phyloP scores from a whole-genome alignment of 2,797 vertebrate species.

The Delichon dasypus region DNA sequence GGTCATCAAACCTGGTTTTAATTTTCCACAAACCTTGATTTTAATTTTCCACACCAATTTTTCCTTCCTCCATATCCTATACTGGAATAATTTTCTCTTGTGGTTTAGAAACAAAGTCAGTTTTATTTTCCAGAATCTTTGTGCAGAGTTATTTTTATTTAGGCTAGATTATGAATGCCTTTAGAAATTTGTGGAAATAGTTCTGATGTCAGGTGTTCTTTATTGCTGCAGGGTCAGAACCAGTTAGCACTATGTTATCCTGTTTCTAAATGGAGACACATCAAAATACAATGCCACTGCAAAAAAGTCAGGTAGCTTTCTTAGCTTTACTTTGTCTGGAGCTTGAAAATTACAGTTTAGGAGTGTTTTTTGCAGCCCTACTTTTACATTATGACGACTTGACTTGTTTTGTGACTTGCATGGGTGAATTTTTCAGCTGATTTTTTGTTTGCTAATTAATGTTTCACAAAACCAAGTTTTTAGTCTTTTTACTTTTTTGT shows the following conservation, averaged over 20 bases:
- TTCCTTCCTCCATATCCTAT: conserved; percentile 66
- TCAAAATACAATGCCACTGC: conserved; percentile 1
- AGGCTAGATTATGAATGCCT: conserved; percentile 27
- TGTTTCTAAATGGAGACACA: neutral
- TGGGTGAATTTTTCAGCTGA: neutral
- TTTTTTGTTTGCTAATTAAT: neutral
- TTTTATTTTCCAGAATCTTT: conserved; percentile 39
- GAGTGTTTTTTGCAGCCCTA: neutral
- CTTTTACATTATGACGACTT: neutral
- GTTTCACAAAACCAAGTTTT: neutral
- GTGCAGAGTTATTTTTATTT: conserved; percentile 40
- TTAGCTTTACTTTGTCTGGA: neutral
- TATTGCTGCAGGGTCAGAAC: conserved; percentile 1
- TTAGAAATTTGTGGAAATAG: neutral
- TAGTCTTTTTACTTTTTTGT: neutral
- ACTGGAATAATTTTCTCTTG: conserved; percentile 46
- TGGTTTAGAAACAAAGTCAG: conserved; percentile 18
- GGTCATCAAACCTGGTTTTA: conserved; percentile 29
- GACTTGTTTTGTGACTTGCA: neutral
- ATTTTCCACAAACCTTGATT: conserved; percentile 46
- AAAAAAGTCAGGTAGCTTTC: neutral
- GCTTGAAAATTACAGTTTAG: neutral
- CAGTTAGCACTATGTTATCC: neutral
- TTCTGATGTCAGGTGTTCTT: conserved; percentile 4
- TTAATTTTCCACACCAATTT: conserved; percentile 42